Base-by-base conservation (phyloP, 2,113 vertebrate genomes). In the Microcebus ravelobensis region DNA sequence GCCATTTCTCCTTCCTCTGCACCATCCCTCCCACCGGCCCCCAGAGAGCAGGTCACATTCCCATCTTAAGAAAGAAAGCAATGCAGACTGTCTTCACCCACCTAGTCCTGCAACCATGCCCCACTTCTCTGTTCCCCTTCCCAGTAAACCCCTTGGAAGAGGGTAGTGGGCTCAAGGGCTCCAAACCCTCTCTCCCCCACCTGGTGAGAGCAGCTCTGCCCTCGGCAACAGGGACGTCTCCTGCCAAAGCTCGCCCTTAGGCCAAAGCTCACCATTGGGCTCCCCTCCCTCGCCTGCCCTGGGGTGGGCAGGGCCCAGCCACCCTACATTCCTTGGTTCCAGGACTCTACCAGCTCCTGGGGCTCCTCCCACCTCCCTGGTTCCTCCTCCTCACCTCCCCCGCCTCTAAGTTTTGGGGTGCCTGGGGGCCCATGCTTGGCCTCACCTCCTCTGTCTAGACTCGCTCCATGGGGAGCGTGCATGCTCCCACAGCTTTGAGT, bases 401-500 rank as follows among this genome's bases (percentile, higher is more conserved):
- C 52, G 21, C 18, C 50, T 83, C 52, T 39, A 36, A 25, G 70
- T 6, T 34, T 21, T 12, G 52, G 83, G 21, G 3, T 21, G 0
- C 21, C 21, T 9, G 34, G 65, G 68, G 9, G 4, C 63, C 23
- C 12, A 0, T 50, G 8, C 29, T 15, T 1, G 27, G 42, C 31
- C 25, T 65, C 14, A 2, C 11, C 4, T 61, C 45, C 7, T 61
- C 23, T 29, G 15, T 59, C 68, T 21, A 50, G 25, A 25, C 36
- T 17, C 2, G 29, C 6, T 7, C 34, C 48, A 10, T 0, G 5
- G 39, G 6, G 42, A 7, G 2, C 0, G 0, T 6, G 0, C 42
- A n/a, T 18, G 3, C 17, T 6, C 45, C 18, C 39, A 6, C 8
- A 17, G 50, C 34, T 61, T 45, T 13, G 48, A 9, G 27, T 2